Evolutionary conservation across 2,797 vertebrate genomes (phyloP).

Genomic region (Hoplostethus atlanticus): DNA sequence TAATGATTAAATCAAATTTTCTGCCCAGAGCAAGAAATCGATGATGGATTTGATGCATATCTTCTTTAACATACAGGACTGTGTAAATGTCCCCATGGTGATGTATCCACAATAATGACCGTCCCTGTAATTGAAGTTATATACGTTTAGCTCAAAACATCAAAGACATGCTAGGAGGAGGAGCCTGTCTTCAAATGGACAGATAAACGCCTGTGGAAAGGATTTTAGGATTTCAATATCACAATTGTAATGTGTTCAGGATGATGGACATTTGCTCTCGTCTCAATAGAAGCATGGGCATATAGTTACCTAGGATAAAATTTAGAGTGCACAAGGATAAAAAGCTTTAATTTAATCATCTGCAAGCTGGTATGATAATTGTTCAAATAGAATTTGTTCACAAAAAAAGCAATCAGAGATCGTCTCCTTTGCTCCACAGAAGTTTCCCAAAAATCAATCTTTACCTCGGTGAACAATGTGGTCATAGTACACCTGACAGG

Average conservation of each 20-base stretch:
- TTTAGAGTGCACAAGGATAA: not conserved
- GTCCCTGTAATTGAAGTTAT: slow-evolving; percentile 47
- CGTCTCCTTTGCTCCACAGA: slow-evolving; percentile 86
- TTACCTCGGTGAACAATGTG: slow-evolving; percentile 90
- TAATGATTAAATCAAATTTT: slow-evolving; percentile 61
- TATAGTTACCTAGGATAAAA: not conserved
- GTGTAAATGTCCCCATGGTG: slow-evolving; percentile 39
- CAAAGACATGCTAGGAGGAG: slow-evolving; percentile 14
- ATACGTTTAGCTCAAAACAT: slow-evolving; percentile 41
- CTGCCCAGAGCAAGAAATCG: slow-evolving; percentile 59
- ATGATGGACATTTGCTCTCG: slow-evolving; percentile 14
- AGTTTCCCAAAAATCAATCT: slow-evolving; percentile 89
- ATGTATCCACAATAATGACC: slow-evolving; percentile 37
- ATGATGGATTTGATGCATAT: slow-evolving; percentile 63
- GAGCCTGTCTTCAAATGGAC: slow-evolving; percentile 20
- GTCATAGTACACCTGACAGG: slow-evolving; percentile 94
- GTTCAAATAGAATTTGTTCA: slow-evolving; percentile 87
- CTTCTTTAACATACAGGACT: slow-evolving; percentile 39
- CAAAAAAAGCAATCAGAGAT: slow-evolving; percentile 85
- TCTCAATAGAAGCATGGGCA: slow-evolving; percentile 8
- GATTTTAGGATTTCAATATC: slow-evolving; percentile 57
- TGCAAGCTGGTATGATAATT: slow-evolving; percentile 88
- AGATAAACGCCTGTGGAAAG: slow-evolving; percentile 50
- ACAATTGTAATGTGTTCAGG: slow-evolving; percentile 30
- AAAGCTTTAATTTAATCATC: slow-evolving; percentile 29